phyloP scores from a whole-genome alignment of 2,113 vertebrate species.

The Neomonachus schauinslandi region DNA sequence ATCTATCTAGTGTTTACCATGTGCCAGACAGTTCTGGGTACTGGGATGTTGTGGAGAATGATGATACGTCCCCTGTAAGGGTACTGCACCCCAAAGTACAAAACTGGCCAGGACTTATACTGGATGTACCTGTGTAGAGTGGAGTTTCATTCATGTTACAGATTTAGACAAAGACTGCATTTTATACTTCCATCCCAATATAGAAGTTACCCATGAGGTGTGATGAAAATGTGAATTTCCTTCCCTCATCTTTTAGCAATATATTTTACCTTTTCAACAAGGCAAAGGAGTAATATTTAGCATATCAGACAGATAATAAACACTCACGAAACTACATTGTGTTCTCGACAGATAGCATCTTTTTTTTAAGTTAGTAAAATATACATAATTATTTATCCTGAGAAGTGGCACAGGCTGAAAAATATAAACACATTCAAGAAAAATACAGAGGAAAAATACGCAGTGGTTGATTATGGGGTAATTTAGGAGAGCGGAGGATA shows the following conservation, averaged over 20 bases:
- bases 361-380: not conserved
- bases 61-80: not conserved
- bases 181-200: not conserved
- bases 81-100: not conserved
- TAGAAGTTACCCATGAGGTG: not conserved
- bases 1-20: not conserved
- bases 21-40: not conserved
- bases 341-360: not conserved
- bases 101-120: not conserved
- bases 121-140: not conserved
- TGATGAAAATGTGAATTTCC: not conserved
- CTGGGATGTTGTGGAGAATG: not conserved
- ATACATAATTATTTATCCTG: not conserved
- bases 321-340: not conserved
- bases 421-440: not conserved
- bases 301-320: not conserved
- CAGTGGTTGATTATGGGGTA: not conserved
- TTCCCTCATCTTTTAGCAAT: not conserved
- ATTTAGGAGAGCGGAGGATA: not conserved
- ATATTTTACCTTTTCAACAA: conserved; percentile 30
- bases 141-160: not conserved
- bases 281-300: not conserved
- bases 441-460: not conserved
- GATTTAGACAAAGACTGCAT: not conserved
- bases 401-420: not conserved